Evolutionary conservation across 2,888 invertebrate genomes (phyloP).

Genomic region (Cephus nigrinus): DNA sequence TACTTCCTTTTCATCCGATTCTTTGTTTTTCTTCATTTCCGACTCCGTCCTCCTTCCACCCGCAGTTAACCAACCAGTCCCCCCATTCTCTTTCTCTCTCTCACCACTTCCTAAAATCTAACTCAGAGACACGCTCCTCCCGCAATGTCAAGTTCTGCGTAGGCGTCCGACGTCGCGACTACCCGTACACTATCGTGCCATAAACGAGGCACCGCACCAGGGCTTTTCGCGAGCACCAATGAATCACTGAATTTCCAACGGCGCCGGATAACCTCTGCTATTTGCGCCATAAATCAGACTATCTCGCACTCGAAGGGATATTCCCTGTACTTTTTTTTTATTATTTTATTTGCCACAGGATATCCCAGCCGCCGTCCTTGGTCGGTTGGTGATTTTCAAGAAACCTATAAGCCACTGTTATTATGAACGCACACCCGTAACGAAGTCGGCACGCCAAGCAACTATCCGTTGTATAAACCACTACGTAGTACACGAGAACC

Average conservation of each 20-base stretch:
- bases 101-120: slow-evolving; percentile 2
- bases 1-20: no score
- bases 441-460: no score
- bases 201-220: no score
- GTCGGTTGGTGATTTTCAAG: no score
- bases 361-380: no score
- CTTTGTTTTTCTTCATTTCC: background rate
- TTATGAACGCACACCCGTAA: no score
- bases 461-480: no score
- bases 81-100: slow-evolving; percentile 10
- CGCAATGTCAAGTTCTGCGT: slow-evolving; percentile 20
- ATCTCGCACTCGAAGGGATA: slow-evolving; percentile 33
- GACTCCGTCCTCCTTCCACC: background rate
- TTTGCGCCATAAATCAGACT: slow-evolving; percentile 60
- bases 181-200: no score
- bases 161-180: slow-evolving; percentile 1
- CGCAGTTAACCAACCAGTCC: slow-evolving; percentile 13
- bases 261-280: slow-evolving; percentile 55
- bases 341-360: slow-evolving; percentile 45
- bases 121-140: slow-evolving; percentile 12
- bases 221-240: slow-evolving; percentile 33
- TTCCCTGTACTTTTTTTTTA: slow-evolving; percentile 33
- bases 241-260: slow-evolving; percentile 57
- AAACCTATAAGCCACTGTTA: no score
- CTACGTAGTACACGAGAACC: no score